Evolutionary conservation across 2,888 invertebrate species (phyloP).

Genomic region (Lydus trimaculatus): DNA sequence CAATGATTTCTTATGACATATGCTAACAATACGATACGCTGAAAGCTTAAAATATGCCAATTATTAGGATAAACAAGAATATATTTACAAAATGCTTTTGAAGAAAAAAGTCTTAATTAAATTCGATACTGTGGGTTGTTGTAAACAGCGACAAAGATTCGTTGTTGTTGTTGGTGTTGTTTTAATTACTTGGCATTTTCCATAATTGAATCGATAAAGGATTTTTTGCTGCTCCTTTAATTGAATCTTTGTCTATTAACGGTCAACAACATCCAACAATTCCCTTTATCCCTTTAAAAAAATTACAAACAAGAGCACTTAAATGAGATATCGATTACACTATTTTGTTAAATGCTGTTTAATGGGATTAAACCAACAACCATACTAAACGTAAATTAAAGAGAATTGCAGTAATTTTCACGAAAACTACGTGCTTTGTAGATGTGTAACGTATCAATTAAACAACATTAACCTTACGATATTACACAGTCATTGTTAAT

Average conservation of each 20-base stretch:
- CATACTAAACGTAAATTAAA: neutral
- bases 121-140: neutral
- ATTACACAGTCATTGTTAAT: too few relatives aligned
- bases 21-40: too few relatives aligned
- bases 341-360: neutral
- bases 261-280: too few relatives aligned
- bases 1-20: neutral
- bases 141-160: neutral
- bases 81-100: neutral
- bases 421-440: neutral
- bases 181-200: neutral
- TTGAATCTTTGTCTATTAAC: neutral
- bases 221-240: neutral
- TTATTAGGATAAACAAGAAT: neutral
- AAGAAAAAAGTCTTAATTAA: neutral
- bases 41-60: neutral
- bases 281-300: too few relatives aligned
- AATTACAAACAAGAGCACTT: too few relatives aligned
- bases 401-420: neutral
- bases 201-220: neutral
- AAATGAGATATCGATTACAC: too few relatives aligned
- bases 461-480: neutral
- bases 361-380: neutral
- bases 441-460: neutral
- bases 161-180: neutral